Evolutionary conservation across 2,113 vertebrate genomes (phyloP), one percentile per base, ranked within the genome.

Genomic region (Dromiciops gliroides): DNA sequence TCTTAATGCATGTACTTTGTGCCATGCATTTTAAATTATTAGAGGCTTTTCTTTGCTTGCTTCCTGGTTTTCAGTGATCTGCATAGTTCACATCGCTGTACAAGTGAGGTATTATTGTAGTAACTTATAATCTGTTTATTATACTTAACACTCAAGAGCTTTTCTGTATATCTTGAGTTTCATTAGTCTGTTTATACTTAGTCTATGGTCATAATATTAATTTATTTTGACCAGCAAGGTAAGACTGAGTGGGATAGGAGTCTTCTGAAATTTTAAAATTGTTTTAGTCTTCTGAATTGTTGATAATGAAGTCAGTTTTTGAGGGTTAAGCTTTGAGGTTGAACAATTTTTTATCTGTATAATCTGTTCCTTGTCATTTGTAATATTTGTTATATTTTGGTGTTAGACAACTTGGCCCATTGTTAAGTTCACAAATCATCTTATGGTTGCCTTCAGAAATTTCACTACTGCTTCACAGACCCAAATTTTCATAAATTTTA

Each of bases 1-100:
- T 97, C 16, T 96, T 96, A 91, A 75, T 94, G 26, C 95, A 60
- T 95, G 94, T 75, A 97, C 95, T 97, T 97, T 96, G 95, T 97
- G 89, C 92, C 50, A 50, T 92, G 8, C 89, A 24, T 96, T 94
- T 47, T 96, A 51, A 48, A 51, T 96, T 97, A 95, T 90, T 95
- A 52, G 7, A 93, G 50, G 7, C 44, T 2, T 47, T 94, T n/a
- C n/a, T 95, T 94, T 53, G 56, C 88, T 93, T 90, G 96, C 97
- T 97, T 97, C 95, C 96, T 93, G 92, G 94, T 98, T 97, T 75
- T 75, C 67, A 75, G 56, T 75, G 14, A n/a, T 83, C 92, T 96
- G 50, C 50, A 90, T 95, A 94, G 95, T 96, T 94, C 90, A 92
- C 94, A 95, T 24, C 95, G 89, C 48, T 90, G n/a, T 47, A 60